phyloP scores from a whole-genome alignment of 2,797 vertebrate genomes.

The Enteromius viviparus region DNA sequence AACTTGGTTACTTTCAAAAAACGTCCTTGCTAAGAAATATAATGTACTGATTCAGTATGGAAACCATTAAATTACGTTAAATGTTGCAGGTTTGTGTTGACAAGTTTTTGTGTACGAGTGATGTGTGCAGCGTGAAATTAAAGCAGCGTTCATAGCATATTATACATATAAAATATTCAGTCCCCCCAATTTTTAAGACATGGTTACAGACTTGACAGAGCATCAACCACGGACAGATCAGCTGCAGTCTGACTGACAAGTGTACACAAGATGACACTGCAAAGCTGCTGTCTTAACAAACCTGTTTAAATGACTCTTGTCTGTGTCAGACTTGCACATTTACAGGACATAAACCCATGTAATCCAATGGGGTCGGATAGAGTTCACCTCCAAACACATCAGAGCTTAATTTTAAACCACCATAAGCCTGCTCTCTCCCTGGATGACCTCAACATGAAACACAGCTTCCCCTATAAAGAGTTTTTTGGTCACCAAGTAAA shows the following conservation, averaged over 20 bases:
- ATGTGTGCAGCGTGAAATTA: too few species aligned
- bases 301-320: not conserved
- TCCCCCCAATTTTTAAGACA: too few species aligned
- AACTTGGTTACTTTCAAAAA: too few species aligned
- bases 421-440: not conserved
- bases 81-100: too few species aligned
- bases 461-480: not conserved
- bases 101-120: too few species aligned
- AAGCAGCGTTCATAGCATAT: too few species aligned
- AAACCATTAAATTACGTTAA: too few species aligned
- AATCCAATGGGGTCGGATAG: slow-evolving; percentile 63
- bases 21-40: too few species aligned
- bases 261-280: not conserved
- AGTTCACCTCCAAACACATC: slow-evolving; percentile 58
- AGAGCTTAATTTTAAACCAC: slow-evolving; percentile 33
- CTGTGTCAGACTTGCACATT: slow-evolving; percentile 44
- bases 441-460: slow-evolving; percentile 5
- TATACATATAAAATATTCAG: too few species aligned
- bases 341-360: slow-evolving; percentile 64
- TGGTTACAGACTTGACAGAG: not conserved
- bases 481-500: not conserved
- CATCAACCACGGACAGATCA: not conserved
- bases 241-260: not conserved
- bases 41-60: too few species aligned
- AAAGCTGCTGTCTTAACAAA: slow-evolving; percentile 8